Evolutionary conservation across 2,113 vertebrate species (phyloP).

Genomic region (Dasyurus viverrinus): DNA sequence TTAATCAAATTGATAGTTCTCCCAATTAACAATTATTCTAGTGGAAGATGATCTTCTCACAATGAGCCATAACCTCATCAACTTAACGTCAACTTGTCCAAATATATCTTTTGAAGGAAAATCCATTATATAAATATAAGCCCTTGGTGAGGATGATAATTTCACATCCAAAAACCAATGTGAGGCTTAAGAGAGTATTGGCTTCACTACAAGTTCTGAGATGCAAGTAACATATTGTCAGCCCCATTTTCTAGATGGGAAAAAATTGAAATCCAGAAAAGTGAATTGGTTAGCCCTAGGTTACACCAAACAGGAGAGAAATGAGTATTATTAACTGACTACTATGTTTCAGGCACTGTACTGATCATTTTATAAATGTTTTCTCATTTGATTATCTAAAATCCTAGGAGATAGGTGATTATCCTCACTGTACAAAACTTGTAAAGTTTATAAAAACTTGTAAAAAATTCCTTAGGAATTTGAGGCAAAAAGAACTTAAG

Average conservation of each 20-base stretch:
- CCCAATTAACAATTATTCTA: neutral
- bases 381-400: neutral
- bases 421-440: neutral
- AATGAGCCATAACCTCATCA: neutral
- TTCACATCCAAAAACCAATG: neutral
- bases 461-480: neutral
- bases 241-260: neutral
- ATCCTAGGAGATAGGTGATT: neutral
- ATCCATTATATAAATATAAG: neutral
- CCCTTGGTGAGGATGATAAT: neutral
- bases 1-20: neutral
- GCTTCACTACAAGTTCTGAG: neutral
- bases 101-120: neutral
- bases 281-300: neutral
- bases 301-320: neutral
- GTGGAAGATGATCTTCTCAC: neutral
- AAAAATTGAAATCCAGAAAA: neutral
- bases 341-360: neutral
- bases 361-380: neutral
- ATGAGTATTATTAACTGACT: neutral
- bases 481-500: neutral
- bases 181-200: neutral
- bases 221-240: neutral
- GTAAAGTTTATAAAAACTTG: too few relatives aligned
- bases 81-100: neutral